These are phyloP conservation scores for Hippocampus comes DNA, from an alignment of 2,113 vertebrate species.

Conservation along the genomic window DNA sequence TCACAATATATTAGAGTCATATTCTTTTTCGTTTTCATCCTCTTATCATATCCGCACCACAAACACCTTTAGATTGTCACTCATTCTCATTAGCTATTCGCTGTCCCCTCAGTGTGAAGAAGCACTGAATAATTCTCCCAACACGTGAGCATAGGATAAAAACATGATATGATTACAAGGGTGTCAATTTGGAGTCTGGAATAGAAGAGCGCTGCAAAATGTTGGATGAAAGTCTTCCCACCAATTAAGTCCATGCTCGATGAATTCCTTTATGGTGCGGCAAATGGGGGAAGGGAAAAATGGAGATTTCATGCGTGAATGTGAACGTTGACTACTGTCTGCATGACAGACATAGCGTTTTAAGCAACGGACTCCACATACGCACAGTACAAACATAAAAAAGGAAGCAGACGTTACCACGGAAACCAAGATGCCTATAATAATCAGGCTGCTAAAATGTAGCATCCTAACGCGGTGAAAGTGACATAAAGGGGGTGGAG, in stretches of 20 bases:
- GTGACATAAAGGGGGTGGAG: no score
- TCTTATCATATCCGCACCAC: slow-evolving; percentile 15
- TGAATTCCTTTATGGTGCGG: not conserved
- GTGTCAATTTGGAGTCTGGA: not conserved
- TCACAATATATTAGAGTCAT: slow-evolving; percentile 45
- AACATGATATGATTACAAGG: not conserved
- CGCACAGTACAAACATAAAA: no score
- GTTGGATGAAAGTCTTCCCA: not conserved
- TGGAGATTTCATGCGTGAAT: not conserved
- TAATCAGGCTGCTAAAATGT: no score
- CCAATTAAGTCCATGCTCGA: not conserved
- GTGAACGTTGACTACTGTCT: not conserved
- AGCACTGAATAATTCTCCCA: slow-evolving; percentile 12
- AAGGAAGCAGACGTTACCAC: no score
- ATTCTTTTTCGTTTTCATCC: not conserved
- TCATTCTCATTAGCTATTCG: slow-evolving; percentile 52
- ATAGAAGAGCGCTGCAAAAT: not conserved
- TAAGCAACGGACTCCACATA: not conserved
- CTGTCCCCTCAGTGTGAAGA: slow-evolving; percentile 35
- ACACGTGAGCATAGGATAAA: not conserved
- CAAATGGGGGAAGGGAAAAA: not conserved
- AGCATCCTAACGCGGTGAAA: no score
- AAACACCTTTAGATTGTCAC: slow-evolving; percentile 42
- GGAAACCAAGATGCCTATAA: no score
- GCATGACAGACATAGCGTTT: not conserved